Conservation (phyloP, 23 tunicate species). For the Corella eumyota region DNA sequence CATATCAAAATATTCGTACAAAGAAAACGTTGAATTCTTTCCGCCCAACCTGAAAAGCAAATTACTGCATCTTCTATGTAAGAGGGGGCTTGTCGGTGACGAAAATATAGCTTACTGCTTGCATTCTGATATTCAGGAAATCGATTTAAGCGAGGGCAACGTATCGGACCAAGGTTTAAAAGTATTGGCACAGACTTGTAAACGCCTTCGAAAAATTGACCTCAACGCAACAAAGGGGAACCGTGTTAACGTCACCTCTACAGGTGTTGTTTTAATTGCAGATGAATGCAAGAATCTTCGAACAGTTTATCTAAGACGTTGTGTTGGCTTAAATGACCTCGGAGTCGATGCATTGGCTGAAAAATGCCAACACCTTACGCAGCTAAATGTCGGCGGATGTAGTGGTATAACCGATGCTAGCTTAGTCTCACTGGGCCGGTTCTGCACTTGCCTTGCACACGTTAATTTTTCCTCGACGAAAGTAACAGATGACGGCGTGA, state of each 20-base stretch:
- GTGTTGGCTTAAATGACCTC: slow-evolving; percentile 21
- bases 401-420: slow-evolving; percentile 29
- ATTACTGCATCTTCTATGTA: slow-evolving; percentile 26
- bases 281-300: slow-evolving; percentile 34
- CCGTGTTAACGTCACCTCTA: slow-evolving; percentile 17
- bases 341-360: slow-evolving; percentile 28
- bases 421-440: slow-evolving; percentile 24
- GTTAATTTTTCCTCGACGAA: slow-evolving; percentile 45
- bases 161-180: slow-evolving; percentile 22
- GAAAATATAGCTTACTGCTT: slow-evolving; percentile 11
- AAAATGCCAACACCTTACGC: slow-evolving; percentile 26
- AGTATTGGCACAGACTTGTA: slow-evolving; percentile 22
- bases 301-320: slow-evolving; percentile 43
- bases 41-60: slow-evolving; percentile 46
- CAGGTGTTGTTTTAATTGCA: slow-evolving; percentile 26
- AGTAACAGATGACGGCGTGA: slow-evolving; percentile 59
- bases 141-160: slow-evolving; percentile 50
- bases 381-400: slow-evolving; percentile 64
- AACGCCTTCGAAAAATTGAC: slow-evolving; percentile 41
- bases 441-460: slow-evolving; percentile 15
- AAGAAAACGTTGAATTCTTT: slow-evolving; percentile 5
- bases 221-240: slow-evolving; percentile 48
- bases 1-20: slow-evolving; percentile 1
- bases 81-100: slow-evolving; percentile 55
- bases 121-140: slow-evolving; percentile 10